Base-by-base conservation (phyloP, 2,113 vertebrate genomes). In the Tonatia bakeri region DNA sequence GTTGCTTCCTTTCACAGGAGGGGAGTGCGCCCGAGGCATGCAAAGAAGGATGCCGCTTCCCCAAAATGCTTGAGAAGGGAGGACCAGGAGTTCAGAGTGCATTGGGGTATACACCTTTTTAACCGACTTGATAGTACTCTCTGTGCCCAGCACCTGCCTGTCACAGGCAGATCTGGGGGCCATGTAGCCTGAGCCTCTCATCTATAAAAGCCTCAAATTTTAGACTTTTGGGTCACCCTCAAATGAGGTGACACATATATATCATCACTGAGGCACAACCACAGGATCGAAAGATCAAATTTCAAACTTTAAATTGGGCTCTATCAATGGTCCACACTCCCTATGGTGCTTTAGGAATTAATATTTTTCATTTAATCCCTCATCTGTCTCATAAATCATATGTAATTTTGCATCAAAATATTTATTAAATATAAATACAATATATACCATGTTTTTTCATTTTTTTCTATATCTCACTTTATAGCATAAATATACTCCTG, bases 101-200 rank as follows among this genome's bases (percentile, higher is more conserved):
- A 59, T 7, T 3, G 22, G 33, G 33, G 33, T 40, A 3, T 26
- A n/a, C 5, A 15, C 52, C 15, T 83, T 40, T 64, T 17, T 22
- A 73, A 16, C 26, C 45, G 70, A 2, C 33, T 20, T 0, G 1
- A 67, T n/a, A 33, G 0, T 19, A 6, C 11, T 1, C 8, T 87
- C 20, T n/a, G 36, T 52, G 38, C 17, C 47, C 50, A 73, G 85
- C 5, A 61, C 22, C 20, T 4, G 5, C 1, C 19, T 11, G 7
- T 24, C 59, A 28, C 24, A 65, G 36, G 82, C 36, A 84, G 52
- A 79, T 40, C 9, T 38, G 24, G 43, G 33, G 36, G 15, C 12
- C 43, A 13, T 59, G 50, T 1, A 2, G 47, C 45, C 69, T n/a
- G 26, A 84, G 54, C 22, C n/a, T 52, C 33, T 54, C 8, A 4